Evolutionary conservation across 2,113 vertebrate species (phyloP).

Genomic region (Bufo gargarizans): DNA sequence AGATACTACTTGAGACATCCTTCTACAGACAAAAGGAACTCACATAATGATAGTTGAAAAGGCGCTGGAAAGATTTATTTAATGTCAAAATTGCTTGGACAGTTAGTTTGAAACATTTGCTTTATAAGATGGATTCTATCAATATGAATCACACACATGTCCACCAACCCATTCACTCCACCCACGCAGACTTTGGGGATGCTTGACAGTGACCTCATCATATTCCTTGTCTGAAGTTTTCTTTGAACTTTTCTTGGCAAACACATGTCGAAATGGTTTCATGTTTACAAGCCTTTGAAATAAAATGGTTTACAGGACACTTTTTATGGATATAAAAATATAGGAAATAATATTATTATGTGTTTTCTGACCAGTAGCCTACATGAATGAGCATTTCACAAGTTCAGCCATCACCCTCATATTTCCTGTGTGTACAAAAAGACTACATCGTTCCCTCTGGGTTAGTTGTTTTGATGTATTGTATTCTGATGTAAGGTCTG

Average conservation of each 20-base stretch:
- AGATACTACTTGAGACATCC: slow-evolving; percentile 60
- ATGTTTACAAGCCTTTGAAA: slow-evolving; percentile 43
- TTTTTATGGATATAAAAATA: slow-evolving; percentile 8
- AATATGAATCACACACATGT: slow-evolving; percentile 62
- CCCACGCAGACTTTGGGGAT: slow-evolving; percentile 25
- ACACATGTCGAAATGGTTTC: slow-evolving; percentile 18
- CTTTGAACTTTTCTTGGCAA: slow-evolving; percentile 51
- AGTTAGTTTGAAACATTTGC: slow-evolving; percentile 70
- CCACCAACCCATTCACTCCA: slow-evolving; percentile 31
- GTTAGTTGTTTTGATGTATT: background rate
- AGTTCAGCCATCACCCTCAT: slow-evolving; percentile 11
- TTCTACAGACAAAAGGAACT: slow-evolving; percentile 52
- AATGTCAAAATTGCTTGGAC: slow-evolving; percentile 63
- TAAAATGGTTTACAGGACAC: slow-evolving; percentile 9
- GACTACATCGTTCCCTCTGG: background rate
- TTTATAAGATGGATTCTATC: slow-evolving; percentile 67
- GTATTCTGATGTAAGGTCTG: slow-evolving; percentile 26
- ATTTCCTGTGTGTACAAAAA: slow-evolving; percentile 16
- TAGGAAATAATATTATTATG: background rate
- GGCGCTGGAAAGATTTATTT: slow-evolving; percentile 65
- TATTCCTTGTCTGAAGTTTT: slow-evolving; percentile 4
- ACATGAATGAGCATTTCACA: background rate
- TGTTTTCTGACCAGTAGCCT: slow-evolving; percentile 7
- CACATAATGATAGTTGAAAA: slow-evolving; percentile 64
- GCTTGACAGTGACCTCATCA: slow-evolving; percentile 39